These are phyloP conservation scores for Ophiothrix spiculata DNA, from an alignment of 35 echinoderm and acorn worm genomes.

Conservation along the genomic window DNA sequence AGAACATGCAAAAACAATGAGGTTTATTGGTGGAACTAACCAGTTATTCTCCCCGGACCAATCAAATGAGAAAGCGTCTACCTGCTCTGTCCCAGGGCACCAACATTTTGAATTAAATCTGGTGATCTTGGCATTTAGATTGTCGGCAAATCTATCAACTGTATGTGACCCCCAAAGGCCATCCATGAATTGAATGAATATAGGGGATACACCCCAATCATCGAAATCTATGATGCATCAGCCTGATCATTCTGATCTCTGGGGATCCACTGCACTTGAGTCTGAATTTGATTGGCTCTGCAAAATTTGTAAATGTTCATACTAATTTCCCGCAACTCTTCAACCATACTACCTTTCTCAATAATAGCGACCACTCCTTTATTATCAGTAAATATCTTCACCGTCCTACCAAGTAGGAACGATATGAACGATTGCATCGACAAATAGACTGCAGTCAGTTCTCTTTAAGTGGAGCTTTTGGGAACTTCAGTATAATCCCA, in stretches of 20 bases:
- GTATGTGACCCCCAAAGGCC: slow-evolving; percentile 11
- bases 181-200: not conserved
- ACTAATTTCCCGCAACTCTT: too few relatives aligned
- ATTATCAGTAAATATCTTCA: too few relatives aligned
- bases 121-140: not conserved
- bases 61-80: slow-evolving; percentile 18
- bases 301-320: too few relatives aligned
- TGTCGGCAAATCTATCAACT: slow-evolving; percentile 8
- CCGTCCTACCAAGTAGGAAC: too few relatives aligned
- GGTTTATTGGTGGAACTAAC: not conserved
- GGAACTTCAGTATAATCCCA: too few relatives aligned
- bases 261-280: not conserved
- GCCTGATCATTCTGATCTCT: not conserved
- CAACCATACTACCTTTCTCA: too few relatives aligned
- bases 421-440: too few relatives aligned
- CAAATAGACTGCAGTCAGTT: too few relatives aligned
- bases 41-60: slow-evolving; percentile 1
- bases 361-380: too few relatives aligned
- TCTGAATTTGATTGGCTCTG: too few relatives aligned
- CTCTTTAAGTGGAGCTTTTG: too few relatives aligned
- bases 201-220: not conserved
- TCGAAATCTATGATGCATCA: not conserved
- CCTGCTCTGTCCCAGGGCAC: not conserved
- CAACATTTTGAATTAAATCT: not conserved
- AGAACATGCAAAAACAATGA: not conserved